phyloP scores from a whole-genome alignment of 2,113 vertebrate genomes.

The Genyomyrus donnyi region DNA sequence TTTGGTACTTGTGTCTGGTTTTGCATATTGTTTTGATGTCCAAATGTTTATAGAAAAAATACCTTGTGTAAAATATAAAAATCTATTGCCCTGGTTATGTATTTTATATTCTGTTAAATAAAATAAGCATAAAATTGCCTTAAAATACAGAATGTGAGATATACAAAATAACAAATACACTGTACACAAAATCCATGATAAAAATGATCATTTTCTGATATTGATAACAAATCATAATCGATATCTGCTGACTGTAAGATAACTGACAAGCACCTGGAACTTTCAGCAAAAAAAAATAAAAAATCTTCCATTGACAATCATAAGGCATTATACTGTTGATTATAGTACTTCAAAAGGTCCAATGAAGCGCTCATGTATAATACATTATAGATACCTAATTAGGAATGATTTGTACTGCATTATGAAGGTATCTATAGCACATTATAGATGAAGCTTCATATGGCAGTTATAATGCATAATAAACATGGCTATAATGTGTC shows the following conservation, averaged over 20 bases:
- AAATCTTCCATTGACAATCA: too few species aligned
- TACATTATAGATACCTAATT: background rate
- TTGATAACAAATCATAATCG: background rate
- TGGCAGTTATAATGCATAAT: background rate
- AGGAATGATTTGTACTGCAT: too few species aligned
- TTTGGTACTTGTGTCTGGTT: background rate
- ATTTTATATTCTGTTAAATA: background rate
- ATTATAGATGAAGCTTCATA: background rate
- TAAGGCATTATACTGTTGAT: too few species aligned
- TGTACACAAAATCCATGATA: background rate
- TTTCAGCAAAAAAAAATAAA: background rate
- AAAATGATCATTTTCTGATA: background rate
- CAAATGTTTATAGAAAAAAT: background rate
- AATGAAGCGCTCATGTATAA: background rate
- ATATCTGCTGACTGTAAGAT: background rate
- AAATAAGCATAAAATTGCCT: background rate
- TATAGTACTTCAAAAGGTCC: too few species aligned
- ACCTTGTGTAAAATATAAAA: background rate
- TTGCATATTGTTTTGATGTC: background rate
- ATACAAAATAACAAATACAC: background rate
- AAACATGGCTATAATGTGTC: background rate
- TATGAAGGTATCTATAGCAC: too few species aligned
- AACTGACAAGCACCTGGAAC: background rate
- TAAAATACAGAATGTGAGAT: background rate
- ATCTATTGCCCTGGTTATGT: background rate